Conservation (phyloP, 2,888 invertebrate species). For the Hipparchia sbordonii region DNA sequence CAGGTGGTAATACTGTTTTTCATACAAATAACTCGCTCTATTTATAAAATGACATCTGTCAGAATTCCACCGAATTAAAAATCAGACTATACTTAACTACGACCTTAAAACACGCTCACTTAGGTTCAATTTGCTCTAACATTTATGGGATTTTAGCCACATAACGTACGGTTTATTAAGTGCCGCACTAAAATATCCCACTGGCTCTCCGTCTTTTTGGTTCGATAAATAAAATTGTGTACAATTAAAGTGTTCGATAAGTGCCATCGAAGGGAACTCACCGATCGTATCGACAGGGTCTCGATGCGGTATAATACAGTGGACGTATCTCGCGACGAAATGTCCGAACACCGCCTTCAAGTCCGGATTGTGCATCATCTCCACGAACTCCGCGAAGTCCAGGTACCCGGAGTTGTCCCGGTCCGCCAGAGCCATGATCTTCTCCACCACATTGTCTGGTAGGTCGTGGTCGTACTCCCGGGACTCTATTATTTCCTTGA, state of each 20-base stretch:
- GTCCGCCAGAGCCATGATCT: conserved; percentile 87
- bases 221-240: too few relatives aligned
- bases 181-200: too few relatives aligned
- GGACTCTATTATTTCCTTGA: conserved; percentile 84
- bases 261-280: conserved; percentile 45
- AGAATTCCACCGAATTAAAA: too few relatives aligned
- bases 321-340: conserved; percentile 84
- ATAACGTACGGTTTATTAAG: too few relatives aligned
- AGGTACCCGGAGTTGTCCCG: conserved; percentile 84
- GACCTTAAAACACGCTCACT: too few relatives aligned
- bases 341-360: conserved; percentile 86
- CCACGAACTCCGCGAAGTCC: conserved; percentile 88
- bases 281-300: conserved; percentile 77
- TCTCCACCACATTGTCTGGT: conserved; percentile 85
- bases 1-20: too few relatives aligned
- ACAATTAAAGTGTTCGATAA: too few relatives aligned
- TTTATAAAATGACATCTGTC: too few relatives aligned
- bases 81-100: too few relatives aligned
- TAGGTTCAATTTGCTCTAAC: not conserved
- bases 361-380: conserved; percentile 85
- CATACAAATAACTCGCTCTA: too few relatives aligned
- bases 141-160: not conserved
- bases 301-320: conserved; percentile 82
- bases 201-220: too few relatives aligned
- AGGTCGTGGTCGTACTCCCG: conserved; percentile 86